Evolutionary conservation across 2,797 vertebrate genomes (phyloP).

Genomic region (Selene dorsalis): DNA sequence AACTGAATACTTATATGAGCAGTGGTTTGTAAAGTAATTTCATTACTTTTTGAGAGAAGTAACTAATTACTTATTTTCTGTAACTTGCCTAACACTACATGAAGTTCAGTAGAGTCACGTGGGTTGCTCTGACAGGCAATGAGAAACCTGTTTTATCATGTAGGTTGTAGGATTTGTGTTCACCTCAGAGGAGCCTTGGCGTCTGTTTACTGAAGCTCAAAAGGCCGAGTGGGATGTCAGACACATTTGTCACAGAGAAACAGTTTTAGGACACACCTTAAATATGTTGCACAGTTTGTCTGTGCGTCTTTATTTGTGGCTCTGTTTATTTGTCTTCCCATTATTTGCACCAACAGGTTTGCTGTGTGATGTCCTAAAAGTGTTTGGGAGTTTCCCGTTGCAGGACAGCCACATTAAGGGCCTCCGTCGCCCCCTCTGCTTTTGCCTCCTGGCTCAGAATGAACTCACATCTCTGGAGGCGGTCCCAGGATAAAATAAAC

Average conservation of each 20-base stretch:
- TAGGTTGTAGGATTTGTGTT: constrained; percentile 14
- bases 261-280: constrained; percentile 14
- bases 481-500: constrained; percentile 70
- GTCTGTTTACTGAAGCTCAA: not conserved
- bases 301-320: constrained; percentile 7
- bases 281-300: constrained; percentile 14
- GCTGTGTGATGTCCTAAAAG: constrained; percentile 56
- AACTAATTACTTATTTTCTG: too few species aligned
- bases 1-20: too few species aligned
- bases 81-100: not conserved
- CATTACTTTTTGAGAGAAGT: too few species aligned
- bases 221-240: not conserved
- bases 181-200: constrained; percentile 9
- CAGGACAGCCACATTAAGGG: constrained; percentile 60
- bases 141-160: not conserved
- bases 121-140: not conserved
- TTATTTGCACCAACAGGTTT: constrained; percentile 53
- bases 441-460: constrained; percentile 56
- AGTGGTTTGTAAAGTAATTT: too few species aligned
- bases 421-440: constrained; percentile 38
- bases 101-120: not conserved
- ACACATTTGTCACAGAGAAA: constrained; percentile 14
- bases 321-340: constrained; percentile 31
- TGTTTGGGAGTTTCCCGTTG: constrained; percentile 55
- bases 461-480: constrained; percentile 61